Evolutionary conservation across 2,888 invertebrate species (phyloP).

Genomic region (Syrista parreyssii): DNA sequence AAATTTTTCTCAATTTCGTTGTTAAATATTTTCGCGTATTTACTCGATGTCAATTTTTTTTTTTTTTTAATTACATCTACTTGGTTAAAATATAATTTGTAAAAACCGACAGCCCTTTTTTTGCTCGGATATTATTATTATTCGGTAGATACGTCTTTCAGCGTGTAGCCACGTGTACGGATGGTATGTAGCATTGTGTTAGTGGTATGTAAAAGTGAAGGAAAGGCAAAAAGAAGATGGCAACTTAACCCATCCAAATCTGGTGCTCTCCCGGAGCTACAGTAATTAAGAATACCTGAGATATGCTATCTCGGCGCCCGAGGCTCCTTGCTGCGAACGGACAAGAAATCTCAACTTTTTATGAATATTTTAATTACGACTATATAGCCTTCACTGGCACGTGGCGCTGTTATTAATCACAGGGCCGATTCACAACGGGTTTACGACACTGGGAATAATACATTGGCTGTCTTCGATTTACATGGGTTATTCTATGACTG

Average conservation of each 20-base stretch:
- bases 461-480: too few relatives aligned
- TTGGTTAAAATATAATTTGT: neutral
- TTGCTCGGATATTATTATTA: neutral
- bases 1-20: neutral
- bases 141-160: too few relatives aligned
- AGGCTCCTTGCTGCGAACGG: neutral
- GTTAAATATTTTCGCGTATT: neutral
- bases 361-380: conserved; percentile 10
- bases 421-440: neutral
- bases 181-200: too few relatives aligned
- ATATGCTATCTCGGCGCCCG: neutral
- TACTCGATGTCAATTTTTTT: neutral
- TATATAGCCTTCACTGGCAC: neutral
- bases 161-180: too few relatives aligned
- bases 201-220: neutral
- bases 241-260: conserved; percentile 2
- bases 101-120: neutral
- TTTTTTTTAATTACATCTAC: neutral
- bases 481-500: too few relatives aligned
- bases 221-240: neutral
- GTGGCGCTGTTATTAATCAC: neutral
- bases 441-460: too few relatives aligned
- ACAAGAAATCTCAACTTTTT: conserved; percentile 1
- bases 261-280: neutral
- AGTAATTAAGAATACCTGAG: conserved; percentile 5